Percentiles rank a stretch among this genome's conserved stretches.
Evolutionary conservation across 2,888 invertebrate species (phyloP).

Genomic region (Oligia strigilis): DNA sequence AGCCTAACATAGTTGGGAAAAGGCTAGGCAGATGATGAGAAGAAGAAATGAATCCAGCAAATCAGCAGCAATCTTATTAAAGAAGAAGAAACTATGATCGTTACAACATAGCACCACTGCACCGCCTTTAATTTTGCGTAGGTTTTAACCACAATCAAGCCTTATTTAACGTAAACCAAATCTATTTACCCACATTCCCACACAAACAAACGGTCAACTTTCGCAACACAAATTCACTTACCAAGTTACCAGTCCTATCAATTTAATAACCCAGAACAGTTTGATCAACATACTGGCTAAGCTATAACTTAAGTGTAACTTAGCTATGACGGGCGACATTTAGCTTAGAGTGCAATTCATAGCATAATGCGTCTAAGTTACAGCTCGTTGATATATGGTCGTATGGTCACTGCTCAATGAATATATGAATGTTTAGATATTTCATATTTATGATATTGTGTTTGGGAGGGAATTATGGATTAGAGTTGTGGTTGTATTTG

Average conservation of each 20-base stretch:
- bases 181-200: slow-evolving; percentile 27
- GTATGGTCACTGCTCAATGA: slow-evolving; percentile 52
- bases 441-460: slow-evolving; percentile 56
- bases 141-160: too few relatives aligned
- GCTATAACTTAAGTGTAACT: slow-evolving; percentile 54
- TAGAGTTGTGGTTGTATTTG: neutral
- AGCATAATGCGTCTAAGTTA: slow-evolving; percentile 52
- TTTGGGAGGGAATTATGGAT: slow-evolving; percentile 34
- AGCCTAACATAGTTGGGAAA: too few relatives aligned
- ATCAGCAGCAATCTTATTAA: too few relatives aligned
- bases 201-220: slow-evolving; percentile 41
- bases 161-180: neutral
- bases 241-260: slow-evolving; percentile 52
- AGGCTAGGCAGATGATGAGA: too few relatives aligned
- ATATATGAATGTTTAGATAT: slow-evolving; percentile 64
- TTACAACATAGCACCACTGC: too few relatives aligned
- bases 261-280: slow-evolving; percentile 55
- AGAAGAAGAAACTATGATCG: too few relatives aligned
- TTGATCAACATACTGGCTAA: slow-evolving; percentile 64
- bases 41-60: too few relatives aligned
- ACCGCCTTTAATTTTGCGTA: too few relatives aligned
- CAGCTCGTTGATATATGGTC: slow-evolving; percentile 55
- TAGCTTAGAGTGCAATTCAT: slow-evolving; percentile 52
- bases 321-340: slow-evolving; percentile 50
- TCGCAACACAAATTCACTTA: slow-evolving; percentile 48